phyloP scores from a whole-genome alignment of 1,140 invertebrate species.

The Zaprionus africanus region DNA sequence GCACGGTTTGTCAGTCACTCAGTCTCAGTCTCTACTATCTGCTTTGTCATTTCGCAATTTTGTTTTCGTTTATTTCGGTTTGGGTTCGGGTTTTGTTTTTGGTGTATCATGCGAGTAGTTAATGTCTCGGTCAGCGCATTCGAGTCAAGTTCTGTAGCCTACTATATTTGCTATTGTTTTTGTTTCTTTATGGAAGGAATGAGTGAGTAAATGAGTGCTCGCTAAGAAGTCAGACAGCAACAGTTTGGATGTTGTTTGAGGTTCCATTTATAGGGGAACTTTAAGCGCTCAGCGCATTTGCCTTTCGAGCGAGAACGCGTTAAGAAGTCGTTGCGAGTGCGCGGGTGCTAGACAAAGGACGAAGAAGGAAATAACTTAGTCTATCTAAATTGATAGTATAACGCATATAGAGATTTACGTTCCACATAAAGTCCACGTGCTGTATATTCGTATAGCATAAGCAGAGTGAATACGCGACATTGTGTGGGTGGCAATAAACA shows the following conservation, averaged over 20 bases:
- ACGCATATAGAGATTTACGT: background rate
- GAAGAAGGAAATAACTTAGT: background rate
- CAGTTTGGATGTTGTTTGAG: constrained; percentile 40
- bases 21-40: constrained; percentile 23
- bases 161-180: constrained; percentile 20
- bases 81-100: constrained; percentile 3
- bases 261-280: constrained; percentile 54
- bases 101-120: constrained; percentile 57
- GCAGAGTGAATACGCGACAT: no score
- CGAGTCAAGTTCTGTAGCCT: constrained; percentile 73
- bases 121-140: constrained; percentile 79
- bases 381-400: background rate
- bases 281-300: constrained; percentile 61
- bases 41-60: constrained; percentile 42
- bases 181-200: constrained; percentile 66
- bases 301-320: constrained; percentile 64
- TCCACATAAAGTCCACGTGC: background rate
- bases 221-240: constrained; percentile 27
- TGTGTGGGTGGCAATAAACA: no score
- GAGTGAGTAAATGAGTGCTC: constrained; percentile 41
- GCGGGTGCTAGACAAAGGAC: background rate
- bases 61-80: constrained; percentile 9
- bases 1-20: constrained; percentile 44
- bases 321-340: constrained; percentile 58
- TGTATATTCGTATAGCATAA: no score